These are phyloP conservation scores for Leucopsar rothschildi DNA, from an alignment of 2,113 vertebrate species.

Conservation along the genomic window DNA sequence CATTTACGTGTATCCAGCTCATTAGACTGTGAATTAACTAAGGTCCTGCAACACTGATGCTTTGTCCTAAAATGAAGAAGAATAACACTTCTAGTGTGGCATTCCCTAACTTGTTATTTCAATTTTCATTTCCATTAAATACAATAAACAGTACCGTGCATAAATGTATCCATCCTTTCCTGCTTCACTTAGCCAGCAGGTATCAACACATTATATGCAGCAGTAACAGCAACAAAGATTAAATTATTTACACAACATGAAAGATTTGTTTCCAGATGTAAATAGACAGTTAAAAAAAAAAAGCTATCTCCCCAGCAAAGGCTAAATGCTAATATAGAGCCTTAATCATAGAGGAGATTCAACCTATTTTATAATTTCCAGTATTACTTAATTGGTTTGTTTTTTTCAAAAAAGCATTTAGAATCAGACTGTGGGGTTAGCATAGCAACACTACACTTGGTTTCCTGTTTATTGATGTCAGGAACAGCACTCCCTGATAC, in stretches of 20 bases:
- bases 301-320: not conserved
- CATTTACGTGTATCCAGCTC: not conserved
- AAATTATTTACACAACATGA: slow-evolving; percentile 29
- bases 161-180: not conserved
- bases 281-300: not conserved
- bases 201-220: slow-evolving; percentile 25
- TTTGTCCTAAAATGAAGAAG: slow-evolving; percentile 13
- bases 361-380: slow-evolving; percentile 43
- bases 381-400: slow-evolving; percentile 54
- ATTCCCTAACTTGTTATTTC: slow-evolving; percentile 48
- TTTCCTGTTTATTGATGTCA: not conserved
- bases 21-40: not conserved
- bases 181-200: not conserved
- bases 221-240: slow-evolving; percentile 40
- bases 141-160: not conserved
- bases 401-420: slow-evolving; percentile 55
- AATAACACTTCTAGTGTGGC: not conserved
- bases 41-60: not conserved
- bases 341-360: not conserved
- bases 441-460: not conserved
- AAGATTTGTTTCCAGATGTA: slow-evolving; percentile 34
- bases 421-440: not conserved
- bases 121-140: slow-evolving; percentile 67
- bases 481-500: not conserved
- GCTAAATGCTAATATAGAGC: not conserved